Percentiles rank a stretch among this genome's conserved stretches.
Evolutionary conservation across 2,888 invertebrate genomes (phyloP).

Genomic region (Ditylenchus weischeri): DNA sequence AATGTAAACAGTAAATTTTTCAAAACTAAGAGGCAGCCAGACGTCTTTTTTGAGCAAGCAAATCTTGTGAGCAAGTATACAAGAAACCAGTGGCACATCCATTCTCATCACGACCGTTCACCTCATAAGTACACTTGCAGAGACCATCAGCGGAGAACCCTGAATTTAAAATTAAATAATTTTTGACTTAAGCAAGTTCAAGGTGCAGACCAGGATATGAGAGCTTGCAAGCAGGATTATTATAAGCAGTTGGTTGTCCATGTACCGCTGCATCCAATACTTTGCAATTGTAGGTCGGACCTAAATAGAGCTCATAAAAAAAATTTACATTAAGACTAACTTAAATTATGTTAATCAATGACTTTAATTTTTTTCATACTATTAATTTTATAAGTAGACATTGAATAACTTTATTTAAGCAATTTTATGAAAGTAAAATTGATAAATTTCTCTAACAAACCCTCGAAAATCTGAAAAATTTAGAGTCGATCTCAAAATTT

Average conservation of each 20-base stretch:
- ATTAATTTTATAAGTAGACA: too few relatives aligned
- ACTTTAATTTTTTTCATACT: too few relatives aligned
- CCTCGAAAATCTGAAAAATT: too few relatives aligned
- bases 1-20: not conserved
- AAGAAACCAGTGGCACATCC: conserved; percentile 24
- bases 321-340: too few relatives aligned
- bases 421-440: too few relatives aligned
- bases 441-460: too few relatives aligned
- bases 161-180: conserved; percentile 1
- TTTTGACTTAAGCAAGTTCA: not conserved
- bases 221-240: conserved; percentile 28
- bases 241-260: conserved; percentile 29
- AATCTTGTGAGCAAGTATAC: conserved; percentile 14
- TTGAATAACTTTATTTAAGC: too few relatives aligned
- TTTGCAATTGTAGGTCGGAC: conserved; percentile 36
- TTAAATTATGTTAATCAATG: too few relatives aligned
- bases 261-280: conserved; percentile 34
- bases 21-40: not conserved
- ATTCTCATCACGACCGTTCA: conserved; percentile 26
- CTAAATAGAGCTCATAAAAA: conserved; percentile 14
- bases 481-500: too few relatives aligned
- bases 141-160: conserved; percentile 32
- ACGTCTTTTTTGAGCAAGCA: not conserved
- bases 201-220: conserved; percentile 28
- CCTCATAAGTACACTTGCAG: conserved; percentile 37